These are phyloP conservation scores for Ctenopoma kingsleyae DNA, from an alignment of 2,797 vertebrate species.

Conservation along the genomic window DNA sequence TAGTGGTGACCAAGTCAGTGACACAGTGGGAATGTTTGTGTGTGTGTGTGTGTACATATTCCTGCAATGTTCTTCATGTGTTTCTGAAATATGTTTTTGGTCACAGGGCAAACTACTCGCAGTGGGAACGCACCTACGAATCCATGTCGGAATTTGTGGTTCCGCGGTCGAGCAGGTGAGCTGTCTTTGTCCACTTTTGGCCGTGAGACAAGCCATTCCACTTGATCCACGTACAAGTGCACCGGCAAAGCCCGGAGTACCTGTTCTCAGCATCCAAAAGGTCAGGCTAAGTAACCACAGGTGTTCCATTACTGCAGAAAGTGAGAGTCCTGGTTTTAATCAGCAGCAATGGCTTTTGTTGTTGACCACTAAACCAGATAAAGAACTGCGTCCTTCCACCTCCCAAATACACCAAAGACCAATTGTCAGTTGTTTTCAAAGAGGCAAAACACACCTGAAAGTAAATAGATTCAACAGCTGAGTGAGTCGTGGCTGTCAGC, in stretches of 20 bases:
- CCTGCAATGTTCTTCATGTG: background rate
- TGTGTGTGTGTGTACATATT: background rate
- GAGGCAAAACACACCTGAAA: too few species aligned
- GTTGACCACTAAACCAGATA: background rate
- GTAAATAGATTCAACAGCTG: background rate
- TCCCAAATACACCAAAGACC: background rate
- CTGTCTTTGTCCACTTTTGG: background rate
- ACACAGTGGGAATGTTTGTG: background rate
- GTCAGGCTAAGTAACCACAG: slow-evolving; percentile 52
- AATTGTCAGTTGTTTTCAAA: background rate
- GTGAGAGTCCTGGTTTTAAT: slow-evolving; percentile 62
- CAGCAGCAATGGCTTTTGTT: slow-evolving; percentile 6
- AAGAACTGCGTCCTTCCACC: background rate
- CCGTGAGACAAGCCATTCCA: slow-evolving; percentile 33
- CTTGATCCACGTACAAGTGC: slow-evolving; percentile 32
- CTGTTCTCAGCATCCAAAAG: slow-evolving; percentile 38
- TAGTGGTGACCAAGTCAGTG: slow-evolving; percentile 86
- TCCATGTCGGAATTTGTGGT: slow-evolving; percentile 95
- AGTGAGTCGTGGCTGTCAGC: background rate
- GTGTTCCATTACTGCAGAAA: slow-evolving; percentile 77
- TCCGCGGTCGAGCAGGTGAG: slow-evolving; percentile 95
- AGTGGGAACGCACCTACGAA: slow-evolving; percentile 95
- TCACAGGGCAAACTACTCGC: slow-evolving; percentile 83
- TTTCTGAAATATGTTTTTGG: slow-evolving; percentile 4
- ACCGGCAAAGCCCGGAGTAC: slow-evolving; percentile 6